Conservation (phyloP, 2,888 invertebrate genomes). For the Autographa pulchrina region DNA sequence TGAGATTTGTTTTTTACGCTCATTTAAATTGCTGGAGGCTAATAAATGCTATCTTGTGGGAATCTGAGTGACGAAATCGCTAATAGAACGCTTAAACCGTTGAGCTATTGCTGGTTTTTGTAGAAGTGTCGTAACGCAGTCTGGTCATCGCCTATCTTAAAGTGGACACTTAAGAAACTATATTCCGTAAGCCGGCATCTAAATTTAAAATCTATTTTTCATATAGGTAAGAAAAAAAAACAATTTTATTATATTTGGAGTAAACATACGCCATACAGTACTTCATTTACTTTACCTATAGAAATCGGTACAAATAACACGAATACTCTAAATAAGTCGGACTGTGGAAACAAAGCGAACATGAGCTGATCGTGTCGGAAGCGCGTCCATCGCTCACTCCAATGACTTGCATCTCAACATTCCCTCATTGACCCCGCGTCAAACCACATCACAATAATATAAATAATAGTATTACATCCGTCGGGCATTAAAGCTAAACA, state of each 20-base stretch:
- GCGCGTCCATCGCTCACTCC: slow-evolving; percentile 82
- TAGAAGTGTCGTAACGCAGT: background rate
- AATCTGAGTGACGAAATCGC: slow-evolving; percentile 4
- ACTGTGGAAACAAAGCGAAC: slow-evolving; percentile 73
- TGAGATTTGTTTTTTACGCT: slow-evolving; percentile 6
- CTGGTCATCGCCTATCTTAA: background rate
- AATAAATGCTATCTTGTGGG: slow-evolving; percentile 1
- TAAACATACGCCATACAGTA: background rate
- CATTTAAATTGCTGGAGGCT: background rate
- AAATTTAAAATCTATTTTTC: background rate
- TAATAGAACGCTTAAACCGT: background rate
- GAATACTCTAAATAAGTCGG: slow-evolving; percentile 25
- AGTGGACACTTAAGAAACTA: background rate
- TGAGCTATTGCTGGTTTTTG: slow-evolving; percentile 4
- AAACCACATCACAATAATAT: slow-evolving; percentile 83
- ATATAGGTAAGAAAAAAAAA: background rate
- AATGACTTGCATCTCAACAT: slow-evolving; percentile 87
- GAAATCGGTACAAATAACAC: background rate
- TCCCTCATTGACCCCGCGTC: slow-evolving; percentile 88
- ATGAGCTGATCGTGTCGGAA: slow-evolving; percentile 82
- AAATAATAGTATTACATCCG: slow-evolving; percentile 83
- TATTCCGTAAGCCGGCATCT: background rate
- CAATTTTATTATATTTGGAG: background rate
- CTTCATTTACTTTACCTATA: background rate
- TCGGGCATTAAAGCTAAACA: slow-evolving; percentile 75